A percentile compares a stretch with the other conserved stretches of the same genome.
phyloP scores from a whole-genome alignment of 2,113 vertebrate species.

The Puma concolor region DNA sequence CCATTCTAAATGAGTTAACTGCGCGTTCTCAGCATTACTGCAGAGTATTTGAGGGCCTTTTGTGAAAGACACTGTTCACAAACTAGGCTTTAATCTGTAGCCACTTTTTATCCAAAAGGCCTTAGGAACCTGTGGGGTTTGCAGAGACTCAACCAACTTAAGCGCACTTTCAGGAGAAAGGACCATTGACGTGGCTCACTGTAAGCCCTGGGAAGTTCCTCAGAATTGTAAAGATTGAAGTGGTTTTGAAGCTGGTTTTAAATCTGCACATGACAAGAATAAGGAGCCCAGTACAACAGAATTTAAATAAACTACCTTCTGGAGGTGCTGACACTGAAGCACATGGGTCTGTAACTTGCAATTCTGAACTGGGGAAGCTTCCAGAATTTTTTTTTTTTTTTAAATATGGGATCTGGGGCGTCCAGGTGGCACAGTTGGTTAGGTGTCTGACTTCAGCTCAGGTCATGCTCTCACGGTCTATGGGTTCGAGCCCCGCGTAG shows the following conservation, averaged over 20 bases:
- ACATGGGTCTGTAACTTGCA: not conserved
- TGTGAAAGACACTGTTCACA: not conserved
- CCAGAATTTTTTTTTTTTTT: not conserved
- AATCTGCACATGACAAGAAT: not conserved
- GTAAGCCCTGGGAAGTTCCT: not conserved
- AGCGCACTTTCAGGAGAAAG: not conserved
- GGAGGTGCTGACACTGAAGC: not conserved
- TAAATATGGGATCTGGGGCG: no score
- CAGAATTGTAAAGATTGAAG: constrained; percentile 13
- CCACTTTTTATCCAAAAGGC: not conserved
- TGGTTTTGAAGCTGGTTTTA: constrained; percentile 58
- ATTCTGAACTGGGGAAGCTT: not conserved
- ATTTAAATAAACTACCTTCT: not conserved
- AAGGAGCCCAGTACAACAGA: not conserved
- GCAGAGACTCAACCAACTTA: not conserved
- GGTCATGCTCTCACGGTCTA: no score
- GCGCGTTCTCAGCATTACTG: accelerated
- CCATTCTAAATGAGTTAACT: not conserved
- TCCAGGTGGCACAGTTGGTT: no score
- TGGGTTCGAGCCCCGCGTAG: no score
- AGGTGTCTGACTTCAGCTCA: no score
- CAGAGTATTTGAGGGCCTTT: not conserved
- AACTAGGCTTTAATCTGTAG: not conserved
- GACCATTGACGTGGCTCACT: accelerated
- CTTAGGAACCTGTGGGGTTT: constrained; percentile 3